Percentiles rank a stretch among this genome's conserved stretches.
phyloP scores from a whole-genome alignment of 1,140 invertebrate species.

The Saccostrea echinata region DNA sequence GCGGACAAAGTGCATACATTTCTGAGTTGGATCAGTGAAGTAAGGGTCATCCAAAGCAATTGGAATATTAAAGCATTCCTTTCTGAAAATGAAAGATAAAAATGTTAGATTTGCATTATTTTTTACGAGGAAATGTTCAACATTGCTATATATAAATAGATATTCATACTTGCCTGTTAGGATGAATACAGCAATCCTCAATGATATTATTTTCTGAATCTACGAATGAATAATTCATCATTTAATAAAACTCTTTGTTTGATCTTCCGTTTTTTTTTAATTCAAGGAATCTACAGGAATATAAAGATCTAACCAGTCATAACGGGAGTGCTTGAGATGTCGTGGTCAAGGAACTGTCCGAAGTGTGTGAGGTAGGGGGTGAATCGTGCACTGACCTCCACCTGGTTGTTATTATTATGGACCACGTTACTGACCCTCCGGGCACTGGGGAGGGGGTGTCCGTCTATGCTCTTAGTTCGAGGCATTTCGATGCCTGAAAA shows the following conservation, averaged over 20 bases:
- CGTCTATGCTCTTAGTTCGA: constrained; percentile 11
- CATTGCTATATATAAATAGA: not conserved
- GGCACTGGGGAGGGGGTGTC: not conserved
- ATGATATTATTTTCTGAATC: constrained; percentile 17
- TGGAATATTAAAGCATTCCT: not conserved
- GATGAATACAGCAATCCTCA: not conserved
- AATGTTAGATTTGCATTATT: not conserved
- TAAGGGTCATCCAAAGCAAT: not conserved
- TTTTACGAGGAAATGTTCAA: not conserved
- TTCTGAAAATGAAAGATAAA: not conserved
- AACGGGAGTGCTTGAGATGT: constrained; percentile 20
- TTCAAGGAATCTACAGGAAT: not conserved
- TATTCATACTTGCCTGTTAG: not conserved
- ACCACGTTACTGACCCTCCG: constrained; percentile 34
- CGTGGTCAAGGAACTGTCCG: constrained; percentile 41
- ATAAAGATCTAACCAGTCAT: not conserved
- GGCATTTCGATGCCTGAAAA: constrained; percentile 34
- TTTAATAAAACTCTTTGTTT: not conserved
- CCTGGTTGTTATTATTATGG: not conserved
- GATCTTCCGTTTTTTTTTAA: not conserved
- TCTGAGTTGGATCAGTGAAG: not conserved
- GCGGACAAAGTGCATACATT: constrained; percentile 23
- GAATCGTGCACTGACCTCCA: constrained; percentile 10
- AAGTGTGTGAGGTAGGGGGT: constrained; percentile 35
- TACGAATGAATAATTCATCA: not conserved